A percentile compares a stretch with the other conserved stretches of the same genome.
These are phyloP conservation scores for Okapia johnstoni DNA, from an alignment of 2,113 vertebrate species.

Conservation along the genomic window DNA sequence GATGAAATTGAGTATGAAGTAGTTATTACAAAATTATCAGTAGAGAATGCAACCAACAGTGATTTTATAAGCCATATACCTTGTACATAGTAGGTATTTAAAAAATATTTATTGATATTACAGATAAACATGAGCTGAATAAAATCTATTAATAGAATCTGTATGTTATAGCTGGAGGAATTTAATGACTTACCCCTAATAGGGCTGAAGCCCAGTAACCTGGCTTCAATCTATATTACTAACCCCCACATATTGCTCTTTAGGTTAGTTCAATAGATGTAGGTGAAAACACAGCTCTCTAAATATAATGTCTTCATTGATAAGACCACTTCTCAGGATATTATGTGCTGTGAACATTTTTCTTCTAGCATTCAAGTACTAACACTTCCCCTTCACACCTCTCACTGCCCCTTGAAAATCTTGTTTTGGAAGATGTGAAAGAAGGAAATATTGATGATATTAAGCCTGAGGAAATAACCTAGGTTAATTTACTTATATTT, in stretches of 20 bases:
- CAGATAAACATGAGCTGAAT: neutral
- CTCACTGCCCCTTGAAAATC: neutral
- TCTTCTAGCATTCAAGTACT: neutral
- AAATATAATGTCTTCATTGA: neutral
- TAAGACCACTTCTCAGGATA: neutral
- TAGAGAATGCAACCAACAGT: neutral
- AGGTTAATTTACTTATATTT: neutral
- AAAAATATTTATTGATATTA: neutral
- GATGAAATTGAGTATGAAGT: neutral
- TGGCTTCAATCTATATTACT: neutral
- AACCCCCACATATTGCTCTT: neutral
- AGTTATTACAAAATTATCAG: neutral
- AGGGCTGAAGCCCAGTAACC: neutral
- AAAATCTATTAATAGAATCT: neutral
- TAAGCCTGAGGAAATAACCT: neutral
- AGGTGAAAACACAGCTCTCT: neutral
- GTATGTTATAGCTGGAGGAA: neutral
- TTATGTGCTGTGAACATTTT: neutral
- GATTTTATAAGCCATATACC: neutral
- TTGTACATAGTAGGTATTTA: neutral
- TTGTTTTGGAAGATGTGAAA: neutral
- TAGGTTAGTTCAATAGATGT: neutral
- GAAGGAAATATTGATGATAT: neutral
- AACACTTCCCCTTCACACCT: neutral
- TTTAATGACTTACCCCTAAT: neutral